Percentiles rank a stretch among this genome's conserved stretches.
These are phyloP conservation scores for Petrophora chlorosata DNA, from an alignment of 2,888 invertebrate species.

Conservation along the genomic window DNA sequence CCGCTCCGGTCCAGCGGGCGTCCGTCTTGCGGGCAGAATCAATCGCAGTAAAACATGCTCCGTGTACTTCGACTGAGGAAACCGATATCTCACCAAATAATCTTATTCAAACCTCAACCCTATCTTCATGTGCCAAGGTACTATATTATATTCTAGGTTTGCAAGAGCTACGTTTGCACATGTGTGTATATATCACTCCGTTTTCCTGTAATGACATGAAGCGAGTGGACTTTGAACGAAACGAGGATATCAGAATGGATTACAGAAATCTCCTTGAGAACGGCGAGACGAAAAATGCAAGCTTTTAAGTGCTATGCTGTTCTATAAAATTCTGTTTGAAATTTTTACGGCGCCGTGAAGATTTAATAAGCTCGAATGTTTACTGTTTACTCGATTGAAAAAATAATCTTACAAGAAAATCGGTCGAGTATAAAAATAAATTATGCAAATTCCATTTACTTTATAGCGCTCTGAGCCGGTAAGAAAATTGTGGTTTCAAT, in stretches of 20 bases:
- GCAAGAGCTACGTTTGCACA: constrained; percentile 42
- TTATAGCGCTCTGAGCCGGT: constrained; percentile 23
- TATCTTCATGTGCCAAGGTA: constrained; percentile 37
- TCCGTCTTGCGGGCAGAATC: constrained; percentile 77
- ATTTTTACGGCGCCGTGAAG: constrained; percentile 22
- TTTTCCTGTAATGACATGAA: constrained; percentile 73
- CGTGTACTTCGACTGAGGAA: constrained; percentile 49
- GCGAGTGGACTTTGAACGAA: constrained; percentile 74
- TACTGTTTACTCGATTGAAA: constrained; percentile 9
- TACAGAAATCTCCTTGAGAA: constrained; percentile 61
- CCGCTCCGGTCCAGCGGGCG: constrained; percentile 60
- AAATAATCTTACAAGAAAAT: constrained; percentile 23
- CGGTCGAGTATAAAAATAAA: constrained; percentile 29
- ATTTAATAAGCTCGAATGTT: constrained; percentile 28
- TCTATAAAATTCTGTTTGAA: constrained; percentile 19
- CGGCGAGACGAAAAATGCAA: constrained; percentile 48
- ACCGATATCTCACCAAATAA: constrained; percentile 32
- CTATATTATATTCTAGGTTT: constrained; percentile 12
- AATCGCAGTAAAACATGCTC: constrained; percentile 81
- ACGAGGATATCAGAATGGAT: constrained; percentile 68
- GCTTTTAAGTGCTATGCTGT: constrained; percentile 38
- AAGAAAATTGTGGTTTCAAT: constrained; percentile 58
- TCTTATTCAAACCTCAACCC: constrained; percentile 44
- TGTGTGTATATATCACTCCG: constrained; percentile 71
- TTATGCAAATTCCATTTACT: constrained; percentile 35